phyloP scores from a whole-genome alignment of 1,140 invertebrate genomes.

The Bilobella aurantiaca region DNA sequence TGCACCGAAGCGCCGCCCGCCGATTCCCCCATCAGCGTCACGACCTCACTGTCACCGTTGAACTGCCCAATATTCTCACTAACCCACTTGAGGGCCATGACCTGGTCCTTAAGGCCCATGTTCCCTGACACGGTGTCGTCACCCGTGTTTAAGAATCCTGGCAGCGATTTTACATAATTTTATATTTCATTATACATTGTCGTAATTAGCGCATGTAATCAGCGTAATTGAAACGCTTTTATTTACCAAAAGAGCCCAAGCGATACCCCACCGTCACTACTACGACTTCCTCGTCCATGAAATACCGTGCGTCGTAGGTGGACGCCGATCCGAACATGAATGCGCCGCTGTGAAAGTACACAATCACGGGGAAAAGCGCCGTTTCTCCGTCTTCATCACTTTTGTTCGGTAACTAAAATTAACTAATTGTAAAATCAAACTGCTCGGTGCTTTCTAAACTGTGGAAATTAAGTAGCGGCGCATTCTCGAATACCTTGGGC shows the following conservation, averaged over 20 bases:
- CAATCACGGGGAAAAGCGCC: slow-evolving; percentile 22
- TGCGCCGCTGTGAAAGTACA: slow-evolving; percentile 22
- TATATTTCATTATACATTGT: too few species aligned
- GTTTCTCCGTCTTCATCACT: not conserved
- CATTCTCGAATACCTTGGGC: not conserved
- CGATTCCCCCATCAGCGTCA: slow-evolving; percentile 70
- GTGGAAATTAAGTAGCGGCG: not conserved
- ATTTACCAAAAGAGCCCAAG: slow-evolving; percentile 22
- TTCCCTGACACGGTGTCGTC: slow-evolving; percentile 14
- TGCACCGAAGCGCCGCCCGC: slow-evolving; percentile 22
- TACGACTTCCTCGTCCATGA: slow-evolving; percentile 26
- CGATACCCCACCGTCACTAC: slow-evolving; percentile 24
- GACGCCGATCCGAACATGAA: slow-evolving; percentile 19
- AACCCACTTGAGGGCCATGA: slow-evolving; percentile 39
- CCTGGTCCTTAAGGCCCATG: slow-evolving; percentile 22
- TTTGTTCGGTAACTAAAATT: not conserved
- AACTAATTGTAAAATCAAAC: not conserved
- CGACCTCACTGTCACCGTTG: slow-evolving; percentile 67
- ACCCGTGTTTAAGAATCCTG: slow-evolving; percentile 21
- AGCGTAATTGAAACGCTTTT: not conserved
- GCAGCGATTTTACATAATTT: not conserved
- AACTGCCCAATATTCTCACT: slow-evolving; percentile 72
- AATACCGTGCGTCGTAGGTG: slow-evolving; percentile 15
- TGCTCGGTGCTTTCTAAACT: too few species aligned
- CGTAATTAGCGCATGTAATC: too few species aligned